Percentiles rank a stretch among this genome's conserved stretches.
These are phyloP conservation scores for Reticulitermes speratus DNA, from an alignment of 1,140 invertebrate species.

Conservation along the genomic window DNA sequence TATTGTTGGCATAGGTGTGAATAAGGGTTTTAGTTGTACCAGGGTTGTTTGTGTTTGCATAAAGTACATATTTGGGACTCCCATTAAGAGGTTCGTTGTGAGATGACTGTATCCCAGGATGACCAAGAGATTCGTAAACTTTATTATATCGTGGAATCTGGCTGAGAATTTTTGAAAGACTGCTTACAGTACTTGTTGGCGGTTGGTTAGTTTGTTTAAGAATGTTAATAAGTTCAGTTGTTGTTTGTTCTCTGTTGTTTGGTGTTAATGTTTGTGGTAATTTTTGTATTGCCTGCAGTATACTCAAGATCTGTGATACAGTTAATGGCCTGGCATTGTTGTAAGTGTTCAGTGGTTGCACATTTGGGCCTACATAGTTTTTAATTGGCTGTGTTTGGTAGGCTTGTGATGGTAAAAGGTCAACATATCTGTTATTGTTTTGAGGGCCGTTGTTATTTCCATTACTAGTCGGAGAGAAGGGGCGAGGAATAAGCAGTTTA, in stretches of 20 bases:
- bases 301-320: conserved; percentile 26
- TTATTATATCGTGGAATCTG: neutral
- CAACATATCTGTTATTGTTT: neutral
- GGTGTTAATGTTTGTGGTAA: conserved; percentile 1
- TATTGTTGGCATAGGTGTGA: neutral
- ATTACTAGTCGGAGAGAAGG: too few species aligned
- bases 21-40: neutral
- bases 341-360: neutral
- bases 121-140: neutral
- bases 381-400: neutral
- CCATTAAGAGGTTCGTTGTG: neutral
- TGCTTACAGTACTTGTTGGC: neutral
- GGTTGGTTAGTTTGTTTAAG: neutral
- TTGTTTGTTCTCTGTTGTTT: conserved; percentile 12
- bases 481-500: neutral
- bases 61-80: neutral
- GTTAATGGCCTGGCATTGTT: neutral
- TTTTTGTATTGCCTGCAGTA: conserved; percentile 28
- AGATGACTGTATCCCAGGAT: neutral
- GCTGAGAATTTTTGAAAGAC: neutral
- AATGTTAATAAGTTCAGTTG: neutral
- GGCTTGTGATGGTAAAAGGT: neutral
- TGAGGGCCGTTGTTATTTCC: neutral
- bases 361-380: neutral
- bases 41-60: neutral